Evolutionary conservation across 2,113 vertebrate species (phyloP), one percentile per base, ranked within the genome.

Genomic region (Podarcis raffonei): DNA sequence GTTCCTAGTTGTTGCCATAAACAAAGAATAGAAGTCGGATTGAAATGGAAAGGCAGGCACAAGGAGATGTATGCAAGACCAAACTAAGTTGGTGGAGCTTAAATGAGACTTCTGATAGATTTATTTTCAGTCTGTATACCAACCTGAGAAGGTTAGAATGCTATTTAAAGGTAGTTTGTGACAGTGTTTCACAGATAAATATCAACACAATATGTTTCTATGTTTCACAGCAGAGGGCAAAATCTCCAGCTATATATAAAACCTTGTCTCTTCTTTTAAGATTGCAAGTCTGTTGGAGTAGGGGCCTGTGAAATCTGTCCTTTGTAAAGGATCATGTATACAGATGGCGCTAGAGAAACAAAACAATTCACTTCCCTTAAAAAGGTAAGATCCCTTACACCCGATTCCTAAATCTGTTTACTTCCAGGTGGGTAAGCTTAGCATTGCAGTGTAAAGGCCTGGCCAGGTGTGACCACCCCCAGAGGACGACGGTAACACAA

Each of bases 1-100:
- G 86, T 98, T 98, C 97, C 99, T 99, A 95, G 89, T 94, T 66
- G 90, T 95, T 82, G 95, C 91, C 79, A 91, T 1, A 80, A 90
- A 87, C 20, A 85, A 85, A 85, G 90, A 72, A 92, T 0, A 86
- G 30, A 87, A 77, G 84, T 89, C 62, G 69, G 66, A 87, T n/a
- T 91, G 72, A 16, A 74, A 69, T 39, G 32, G 32, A 74, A 74
- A 18, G 32, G 84, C 84, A 62, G 48, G 12, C 5, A 0, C 71
- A 82, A 62, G 35, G 42, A 72, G 69, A 9, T 69, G 86, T 89
- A 83, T 87, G 65, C 48, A 86, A 48, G 91, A 88, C 76, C 18
- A 22, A 57, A 0, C 81, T 8, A 16, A 27, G 23, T 16, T 59
- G 13, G 23, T 72, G n/a, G 13, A 80, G 48, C 2, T 81, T 76